Evolutionary conservation across 2,888 invertebrate species (phyloP), one percentile per base, ranked within the genome.

Genomic region (Caenorhabditis auriculariae): DNA sequence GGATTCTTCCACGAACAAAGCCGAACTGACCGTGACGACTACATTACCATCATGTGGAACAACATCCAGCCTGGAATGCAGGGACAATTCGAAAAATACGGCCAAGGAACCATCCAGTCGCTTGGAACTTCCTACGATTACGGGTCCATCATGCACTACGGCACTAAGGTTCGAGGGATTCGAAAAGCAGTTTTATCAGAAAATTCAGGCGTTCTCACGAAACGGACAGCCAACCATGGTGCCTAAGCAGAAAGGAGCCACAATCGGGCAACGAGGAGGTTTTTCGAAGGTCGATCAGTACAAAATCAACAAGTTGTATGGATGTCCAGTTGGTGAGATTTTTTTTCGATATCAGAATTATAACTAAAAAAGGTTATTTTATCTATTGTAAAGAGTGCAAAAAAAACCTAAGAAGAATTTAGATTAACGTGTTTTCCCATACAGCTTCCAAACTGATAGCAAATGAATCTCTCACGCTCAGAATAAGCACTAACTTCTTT

Each of bases 31-130:
- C 63, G 79, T 19, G 80, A 80, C 52, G 70, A 69, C 42, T 78
- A 66, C 54, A 77, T 80, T 57, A 75, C 77, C 15, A 80, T 80
- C 28, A 47, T 71, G 29, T 81, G 80, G 80, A 71, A 76, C 49
- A 80, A 80, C 45, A 81, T 80, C 43, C 67, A 72, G 56, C 60
- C 75, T 3, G 79, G 79, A 54, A 80, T 80, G 79, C 71, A 74
- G 52, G 78, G 75, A 59, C 80, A 80, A 50, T 80, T 80, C 54
- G 77, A 79, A 58, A 80, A 80, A 54, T 80, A 80, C 62, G 75
- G 76, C 2, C 66, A 68, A 39, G 75, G 72, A 27, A 78, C 78
- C 7, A 79, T 81, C 43, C 76, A 78, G 52, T 62, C 69, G 1
- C 62, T 80, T 24, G 80, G 80, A 28, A 74, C 74, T 6, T 64